Evolutionary conservation across 1,140 invertebrate species (phyloP).

Genomic region (Apis florea): DNA sequence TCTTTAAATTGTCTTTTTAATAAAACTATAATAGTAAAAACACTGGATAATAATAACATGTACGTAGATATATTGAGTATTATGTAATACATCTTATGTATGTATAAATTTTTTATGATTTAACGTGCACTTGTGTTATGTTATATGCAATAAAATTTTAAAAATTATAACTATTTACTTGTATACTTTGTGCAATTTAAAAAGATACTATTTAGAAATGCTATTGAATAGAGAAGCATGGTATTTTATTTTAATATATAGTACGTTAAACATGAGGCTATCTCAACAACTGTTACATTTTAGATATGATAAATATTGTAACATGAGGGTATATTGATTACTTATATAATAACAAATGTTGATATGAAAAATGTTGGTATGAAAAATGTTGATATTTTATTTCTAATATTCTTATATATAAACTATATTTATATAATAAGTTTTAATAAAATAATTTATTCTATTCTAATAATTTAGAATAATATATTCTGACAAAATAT

Average conservation of each 20-base stretch:
- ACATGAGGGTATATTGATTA: conserved; percentile 31
- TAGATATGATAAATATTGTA: conserved; percentile 5
- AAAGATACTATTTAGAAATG: background rate
- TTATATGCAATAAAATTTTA: background rate
- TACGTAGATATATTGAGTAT: conserved; percentile 39
- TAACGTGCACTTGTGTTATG: background rate
- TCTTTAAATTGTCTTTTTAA: conserved; percentile 47
- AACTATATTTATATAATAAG: background rate
- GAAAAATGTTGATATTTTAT: background rate
- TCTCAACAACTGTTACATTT: conserved; percentile 16
- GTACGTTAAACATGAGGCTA: conserved; percentile 14
- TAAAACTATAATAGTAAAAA: conserved; percentile 44
- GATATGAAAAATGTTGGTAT: too few relatives aligned
- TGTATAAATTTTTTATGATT: background rate
- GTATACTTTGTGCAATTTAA: background rate
- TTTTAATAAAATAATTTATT: background rate
- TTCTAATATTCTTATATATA: background rate
- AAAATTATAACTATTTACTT: background rate
- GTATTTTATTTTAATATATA: conserved; percentile 2
- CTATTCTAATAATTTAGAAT: too few relatives aligned
- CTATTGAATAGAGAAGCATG: background rate
- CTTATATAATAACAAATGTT: conserved; percentile 15
- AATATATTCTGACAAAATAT: background rate
- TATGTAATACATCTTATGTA: conserved; percentile 46
- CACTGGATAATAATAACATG: conserved; percentile 48